Percentiles rank a stretch among this genome's conserved stretches.
Conservation (phyloP, 2,113 vertebrate species). For the Centropus bengalensis region DNA sequence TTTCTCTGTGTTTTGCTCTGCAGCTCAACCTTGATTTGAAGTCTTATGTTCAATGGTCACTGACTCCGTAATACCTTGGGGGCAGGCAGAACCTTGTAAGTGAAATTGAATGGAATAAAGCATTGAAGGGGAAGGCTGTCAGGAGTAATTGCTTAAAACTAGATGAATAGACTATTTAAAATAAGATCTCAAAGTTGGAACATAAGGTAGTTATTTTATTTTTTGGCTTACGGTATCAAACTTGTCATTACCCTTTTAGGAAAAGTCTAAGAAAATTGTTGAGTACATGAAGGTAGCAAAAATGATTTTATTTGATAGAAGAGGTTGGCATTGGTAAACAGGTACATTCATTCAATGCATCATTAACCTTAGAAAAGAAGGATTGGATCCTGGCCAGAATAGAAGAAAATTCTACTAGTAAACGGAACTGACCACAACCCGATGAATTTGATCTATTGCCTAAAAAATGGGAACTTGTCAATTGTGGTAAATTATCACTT, state of each 20-base stretch:
- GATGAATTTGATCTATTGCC: neutral
- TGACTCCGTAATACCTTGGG: conserved; percentile 12
- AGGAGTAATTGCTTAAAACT: conserved; percentile 51
- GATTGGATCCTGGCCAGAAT: neutral
- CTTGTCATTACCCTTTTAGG: conserved; percentile 54
- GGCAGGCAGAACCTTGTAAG: neutral
- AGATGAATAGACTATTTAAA: conserved; percentile 56
- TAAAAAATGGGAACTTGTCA: neutral
- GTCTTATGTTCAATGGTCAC: conserved; percentile 31
- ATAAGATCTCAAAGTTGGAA: conserved; percentile 45
- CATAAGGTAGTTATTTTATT: conserved; percentile 63
- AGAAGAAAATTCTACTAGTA: neutral
- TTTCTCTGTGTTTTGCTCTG: neutral
- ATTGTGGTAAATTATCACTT: neutral
- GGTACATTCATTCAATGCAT: conserved; percentile 18
- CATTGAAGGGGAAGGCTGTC: conserved; percentile 37
- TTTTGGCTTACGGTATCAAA: conserved; percentile 53
- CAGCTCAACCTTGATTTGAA: conserved; percentile 42
- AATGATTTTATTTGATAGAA: conserved; percentile 54
- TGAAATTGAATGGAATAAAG: conserved; percentile 50
- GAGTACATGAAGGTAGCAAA: conserved; percentile 14
- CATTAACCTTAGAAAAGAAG: conserved; percentile 25
- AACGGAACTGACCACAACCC: neutral
- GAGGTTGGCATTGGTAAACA: conserved; percentile 21
- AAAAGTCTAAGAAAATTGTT: conserved; percentile 54